Conservation (phyloP, 2,113 vertebrate genomes). For the Podarcis muralis region DNA sequence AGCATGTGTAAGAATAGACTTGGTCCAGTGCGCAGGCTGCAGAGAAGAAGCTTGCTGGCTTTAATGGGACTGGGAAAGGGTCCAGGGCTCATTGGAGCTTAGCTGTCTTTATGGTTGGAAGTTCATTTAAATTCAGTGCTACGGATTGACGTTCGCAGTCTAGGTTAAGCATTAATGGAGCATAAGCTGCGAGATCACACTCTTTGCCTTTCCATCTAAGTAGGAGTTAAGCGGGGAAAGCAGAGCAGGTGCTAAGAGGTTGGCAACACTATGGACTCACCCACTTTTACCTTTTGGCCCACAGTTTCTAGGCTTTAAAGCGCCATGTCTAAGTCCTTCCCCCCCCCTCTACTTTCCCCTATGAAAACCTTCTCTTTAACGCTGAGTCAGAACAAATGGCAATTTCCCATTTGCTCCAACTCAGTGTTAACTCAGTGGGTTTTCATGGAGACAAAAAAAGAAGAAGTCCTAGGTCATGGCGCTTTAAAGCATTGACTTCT, state of each 20-base stretch:
- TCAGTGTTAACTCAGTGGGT: too few species aligned
- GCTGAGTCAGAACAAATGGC: too few species aligned
- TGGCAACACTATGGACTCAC: too few species aligned
- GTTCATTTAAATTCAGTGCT: conserved; percentile 11
- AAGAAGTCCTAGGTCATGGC: too few species aligned
- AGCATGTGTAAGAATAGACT: not conserved
- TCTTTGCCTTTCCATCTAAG: not conserved
- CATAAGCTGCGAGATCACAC: not conserved
- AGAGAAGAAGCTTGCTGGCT: not conserved
- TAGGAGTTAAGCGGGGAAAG: not conserved
- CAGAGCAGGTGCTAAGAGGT: not conserved
- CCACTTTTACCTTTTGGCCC: too few species aligned
- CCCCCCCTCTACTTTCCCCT: too few species aligned
- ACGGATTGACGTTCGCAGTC: not conserved
- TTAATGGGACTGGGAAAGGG: not conserved
- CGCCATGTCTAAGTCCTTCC: too few species aligned
- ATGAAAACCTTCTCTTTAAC: too few species aligned
- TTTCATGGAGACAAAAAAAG: too few species aligned
- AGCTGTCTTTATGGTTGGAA: not conserved
- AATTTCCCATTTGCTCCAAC: too few species aligned
- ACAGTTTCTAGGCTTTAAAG: too few species aligned
- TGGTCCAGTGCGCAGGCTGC: not conserved
- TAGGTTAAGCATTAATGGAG: not conserved
- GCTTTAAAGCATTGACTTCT: too few species aligned
- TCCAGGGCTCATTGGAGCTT: not conserved